A percentile compares a stretch with the other conserved stretches of the same genome.
These are phyloP conservation scores for Ambastaia sidthimunki DNA, from an alignment of 2,797 vertebrate genomes.

Conservation along the genomic window DNA sequence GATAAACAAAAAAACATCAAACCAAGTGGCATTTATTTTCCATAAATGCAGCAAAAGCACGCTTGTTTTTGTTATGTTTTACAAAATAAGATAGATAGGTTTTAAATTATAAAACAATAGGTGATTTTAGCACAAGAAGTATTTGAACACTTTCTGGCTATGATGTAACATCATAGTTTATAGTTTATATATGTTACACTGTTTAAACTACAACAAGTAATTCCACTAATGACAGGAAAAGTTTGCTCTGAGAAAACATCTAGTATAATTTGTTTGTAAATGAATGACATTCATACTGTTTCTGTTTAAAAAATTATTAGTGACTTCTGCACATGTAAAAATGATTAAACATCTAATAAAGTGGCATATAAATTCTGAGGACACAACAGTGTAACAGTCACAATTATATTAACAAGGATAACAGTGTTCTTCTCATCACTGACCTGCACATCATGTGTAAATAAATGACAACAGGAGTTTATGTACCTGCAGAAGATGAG, in stretches of 20 bases:
- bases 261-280: too few relatives aligned
- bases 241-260: too few relatives aligned
- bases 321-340: background rate
- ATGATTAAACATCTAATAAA: background rate
- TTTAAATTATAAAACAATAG: too few relatives aligned
- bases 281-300: too few relatives aligned
- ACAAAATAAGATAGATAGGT: background rate
- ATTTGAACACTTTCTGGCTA: too few relatives aligned
- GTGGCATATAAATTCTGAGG: background rate
- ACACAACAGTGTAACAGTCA: background rate
- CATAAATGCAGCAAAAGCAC: background rate
- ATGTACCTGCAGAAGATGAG: conserved; percentile 89
- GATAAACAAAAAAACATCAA: background rate
- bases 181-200: too few relatives aligned
- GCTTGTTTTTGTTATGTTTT: background rate
- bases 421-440: background rate
- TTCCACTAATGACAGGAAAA: too few relatives aligned
- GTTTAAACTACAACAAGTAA: too few relatives aligned
- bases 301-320: too few relatives aligned
- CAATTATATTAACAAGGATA: background rate
- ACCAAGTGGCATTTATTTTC: background rate
- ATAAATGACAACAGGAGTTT: background rate
- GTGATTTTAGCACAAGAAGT: too few relatives aligned
- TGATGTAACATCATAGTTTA: too few relatives aligned
- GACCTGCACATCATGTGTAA: background rate